Conservation (phyloP, 92 coral and sea anemone species). For the Anthopleura xanthogrammica region DNA sequence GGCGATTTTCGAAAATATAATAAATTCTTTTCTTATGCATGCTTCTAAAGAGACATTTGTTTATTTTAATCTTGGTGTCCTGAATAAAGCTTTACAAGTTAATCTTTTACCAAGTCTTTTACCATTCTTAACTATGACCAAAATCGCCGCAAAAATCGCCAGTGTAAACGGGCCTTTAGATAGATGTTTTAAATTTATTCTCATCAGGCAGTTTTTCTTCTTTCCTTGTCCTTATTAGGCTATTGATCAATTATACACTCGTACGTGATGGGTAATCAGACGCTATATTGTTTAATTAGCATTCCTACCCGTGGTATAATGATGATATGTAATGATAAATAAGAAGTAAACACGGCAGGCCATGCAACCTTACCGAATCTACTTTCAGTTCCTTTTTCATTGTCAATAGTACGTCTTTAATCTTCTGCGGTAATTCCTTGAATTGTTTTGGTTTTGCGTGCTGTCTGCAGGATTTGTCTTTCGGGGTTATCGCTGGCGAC, state of each 20-base stretch:
- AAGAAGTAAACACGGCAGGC: neutral
- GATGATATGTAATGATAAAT: neutral
- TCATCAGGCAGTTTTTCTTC: neutral
- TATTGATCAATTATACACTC: neutral
- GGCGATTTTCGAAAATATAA: too few species aligned
- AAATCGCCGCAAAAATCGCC: too few species aligned
- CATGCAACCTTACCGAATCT: conserved; percentile 12
- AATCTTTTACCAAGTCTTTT: too few species aligned
- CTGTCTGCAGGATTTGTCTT: conserved; percentile 11
- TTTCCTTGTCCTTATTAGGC: neutral
- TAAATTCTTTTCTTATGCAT: too few species aligned
- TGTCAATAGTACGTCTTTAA: conserved; percentile 3
- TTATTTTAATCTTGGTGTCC: too few species aligned
- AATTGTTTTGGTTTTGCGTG: conserved; percentile 30
- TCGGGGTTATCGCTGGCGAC: conserved; percentile 16
- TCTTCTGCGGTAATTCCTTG: conserved; percentile 9
- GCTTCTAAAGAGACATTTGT: too few species aligned
- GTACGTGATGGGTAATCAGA: neutral
- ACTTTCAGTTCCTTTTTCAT: conserved; percentile 8
- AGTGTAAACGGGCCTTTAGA: too few species aligned
- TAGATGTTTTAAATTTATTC: too few species aligned
- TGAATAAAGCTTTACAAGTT: too few species aligned
- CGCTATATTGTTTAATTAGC: neutral
- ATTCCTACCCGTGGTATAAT: too few species aligned
- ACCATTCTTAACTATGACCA: too few species aligned